Evolutionary conservation across 2,797 vertebrate genomes (phyloP).

Genomic region (Sitta carolinensis): DNA sequence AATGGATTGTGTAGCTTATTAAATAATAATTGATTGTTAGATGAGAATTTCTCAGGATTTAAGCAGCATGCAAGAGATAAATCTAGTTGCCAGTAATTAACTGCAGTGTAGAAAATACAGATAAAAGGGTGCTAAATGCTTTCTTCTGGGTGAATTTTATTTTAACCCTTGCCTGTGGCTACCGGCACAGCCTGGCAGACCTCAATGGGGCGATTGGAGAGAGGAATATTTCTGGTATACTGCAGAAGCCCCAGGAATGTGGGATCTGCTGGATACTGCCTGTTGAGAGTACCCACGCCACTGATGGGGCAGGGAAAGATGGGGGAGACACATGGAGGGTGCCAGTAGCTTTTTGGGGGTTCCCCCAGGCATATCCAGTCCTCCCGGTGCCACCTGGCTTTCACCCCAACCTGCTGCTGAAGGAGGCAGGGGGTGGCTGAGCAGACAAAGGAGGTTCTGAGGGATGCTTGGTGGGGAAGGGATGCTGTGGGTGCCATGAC

Average conservation of each 20-base stretch:
- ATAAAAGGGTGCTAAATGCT: conserved; percentile 41
- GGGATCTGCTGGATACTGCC: neutral
- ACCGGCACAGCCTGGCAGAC: neutral
- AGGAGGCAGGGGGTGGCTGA: neutral
- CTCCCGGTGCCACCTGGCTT: neutral
- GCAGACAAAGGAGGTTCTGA: neutral
- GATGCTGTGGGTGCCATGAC: neutral
- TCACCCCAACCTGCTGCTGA: neutral
- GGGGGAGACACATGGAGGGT: neutral
- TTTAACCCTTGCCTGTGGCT: conserved; percentile 23
- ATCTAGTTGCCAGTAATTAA: conserved; percentile 53
- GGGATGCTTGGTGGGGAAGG: neutral
- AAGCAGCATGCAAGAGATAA: conserved; percentile 34
- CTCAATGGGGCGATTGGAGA: accelerated
- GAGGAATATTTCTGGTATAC: neutral
- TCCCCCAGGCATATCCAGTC: neutral
- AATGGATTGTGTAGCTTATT: conserved; percentile 60
- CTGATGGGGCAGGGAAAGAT: neutral
- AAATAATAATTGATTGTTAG: conserved; percentile 70
- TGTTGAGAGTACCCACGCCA: neutral
- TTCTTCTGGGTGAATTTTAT: conserved; percentile 10
- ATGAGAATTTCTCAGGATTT: conserved; percentile 49
- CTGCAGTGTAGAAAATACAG: conserved; percentile 8
- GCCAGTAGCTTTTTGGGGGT: neutral
- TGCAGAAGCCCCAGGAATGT: neutral